Conservation (phyloP, 2,888 invertebrate genomes). For the Megamerina dolium region DNA sequence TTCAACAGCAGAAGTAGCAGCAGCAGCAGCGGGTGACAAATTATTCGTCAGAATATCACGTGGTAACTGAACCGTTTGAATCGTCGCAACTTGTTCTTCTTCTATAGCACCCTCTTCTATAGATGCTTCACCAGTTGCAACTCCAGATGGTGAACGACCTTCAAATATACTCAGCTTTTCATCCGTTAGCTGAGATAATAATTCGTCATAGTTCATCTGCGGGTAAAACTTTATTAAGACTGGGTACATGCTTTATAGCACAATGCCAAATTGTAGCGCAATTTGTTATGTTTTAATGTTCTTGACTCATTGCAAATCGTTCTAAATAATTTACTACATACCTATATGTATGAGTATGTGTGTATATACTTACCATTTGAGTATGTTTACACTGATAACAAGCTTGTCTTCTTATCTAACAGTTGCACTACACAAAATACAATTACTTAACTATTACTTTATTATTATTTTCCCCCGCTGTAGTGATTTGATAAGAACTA, state of each 20-base stretch:
- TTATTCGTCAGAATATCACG: no score
- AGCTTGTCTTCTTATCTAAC: slow-evolving; percentile 5
- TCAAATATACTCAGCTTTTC: slow-evolving; percentile 40
- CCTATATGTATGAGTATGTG: no score
- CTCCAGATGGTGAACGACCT: slow-evolving; percentile 12
- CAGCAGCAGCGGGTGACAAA: background rate
- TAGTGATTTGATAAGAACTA: slow-evolving; percentile 9
- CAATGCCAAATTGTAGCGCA: no score
- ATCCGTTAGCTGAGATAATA: slow-evolving; percentile 44
- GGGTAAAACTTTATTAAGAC: slow-evolving; percentile 5
- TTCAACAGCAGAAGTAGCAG: slow-evolving; percentile 11
- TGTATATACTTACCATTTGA: slow-evolving; percentile 9
- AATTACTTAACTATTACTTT: slow-evolving; percentile 8
- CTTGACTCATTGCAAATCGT: no score
- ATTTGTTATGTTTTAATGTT: no score
- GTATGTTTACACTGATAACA: no score
- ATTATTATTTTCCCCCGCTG: background rate
- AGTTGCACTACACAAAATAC: background rate
- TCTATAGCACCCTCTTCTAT: slow-evolving; percentile 34
- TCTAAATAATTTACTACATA: no score
- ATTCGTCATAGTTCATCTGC: slow-evolving; percentile 49
- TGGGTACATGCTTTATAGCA: background rate
- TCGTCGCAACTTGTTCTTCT: slow-evolving; percentile 38
- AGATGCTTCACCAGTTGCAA: slow-evolving; percentile 12
- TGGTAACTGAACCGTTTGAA: slow-evolving; percentile 31